phyloP scores from a whole-genome alignment of 2,888 invertebrate species.

The Sarcophaga rosellei region DNA sequence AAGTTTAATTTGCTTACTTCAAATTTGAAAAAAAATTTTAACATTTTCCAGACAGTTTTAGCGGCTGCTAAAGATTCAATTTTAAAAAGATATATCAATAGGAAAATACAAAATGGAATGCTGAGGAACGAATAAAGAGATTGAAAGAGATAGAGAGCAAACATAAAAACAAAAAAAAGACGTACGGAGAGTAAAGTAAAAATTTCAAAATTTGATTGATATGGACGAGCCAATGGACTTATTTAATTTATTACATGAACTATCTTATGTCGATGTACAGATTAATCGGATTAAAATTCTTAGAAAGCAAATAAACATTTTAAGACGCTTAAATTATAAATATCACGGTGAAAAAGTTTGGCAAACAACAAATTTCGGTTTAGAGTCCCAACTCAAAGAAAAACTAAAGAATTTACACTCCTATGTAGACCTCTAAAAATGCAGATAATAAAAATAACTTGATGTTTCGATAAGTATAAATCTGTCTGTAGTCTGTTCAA shows the following conservation, averaged over 20 bases:
- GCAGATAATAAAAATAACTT: no score
- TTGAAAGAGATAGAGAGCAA: slow-evolving; percentile 3
- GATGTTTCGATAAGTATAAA: no score
- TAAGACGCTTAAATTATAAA: no score
- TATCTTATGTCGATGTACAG: slow-evolving; percentile 17
- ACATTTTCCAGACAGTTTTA: no score
- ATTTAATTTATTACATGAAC: slow-evolving; percentile 29
- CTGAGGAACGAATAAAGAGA: slow-evolving; percentile 8
- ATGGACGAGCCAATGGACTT: slow-evolving; percentile 13
- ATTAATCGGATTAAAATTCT: slow-evolving; percentile 6
- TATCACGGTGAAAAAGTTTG: no score
- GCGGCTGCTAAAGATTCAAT: no score
- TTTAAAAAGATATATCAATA: no score
- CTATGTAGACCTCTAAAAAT: not conserved
- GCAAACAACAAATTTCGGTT: no score
- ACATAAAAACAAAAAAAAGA: slow-evolving; percentile 18
- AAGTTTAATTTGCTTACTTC: no score
- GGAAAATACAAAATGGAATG: slow-evolving; percentile 12
- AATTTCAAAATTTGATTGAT: not conserved
- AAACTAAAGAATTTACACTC: not conserved
- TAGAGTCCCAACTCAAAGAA: no score
- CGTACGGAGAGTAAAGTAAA: not conserved
- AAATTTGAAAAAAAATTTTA: no score
- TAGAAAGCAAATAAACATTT: slow-evolving; percentile 16
- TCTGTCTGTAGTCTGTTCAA: no score